Percentiles rank a stretch among this genome's conserved stretches.
Conservation (phyloP, 2,797 vertebrate species). For the Hyperoplus immaculatus region DNA sequence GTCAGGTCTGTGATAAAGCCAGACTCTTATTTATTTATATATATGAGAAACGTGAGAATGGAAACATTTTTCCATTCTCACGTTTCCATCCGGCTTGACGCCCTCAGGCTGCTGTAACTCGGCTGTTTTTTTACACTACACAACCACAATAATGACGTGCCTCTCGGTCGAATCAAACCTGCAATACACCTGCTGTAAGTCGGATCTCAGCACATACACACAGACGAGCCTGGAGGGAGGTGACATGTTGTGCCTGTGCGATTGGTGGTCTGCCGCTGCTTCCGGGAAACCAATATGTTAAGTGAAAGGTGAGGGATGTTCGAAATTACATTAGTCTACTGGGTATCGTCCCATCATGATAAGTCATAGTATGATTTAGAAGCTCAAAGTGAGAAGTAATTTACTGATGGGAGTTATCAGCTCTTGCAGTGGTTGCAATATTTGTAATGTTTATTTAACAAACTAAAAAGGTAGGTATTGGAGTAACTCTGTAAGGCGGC, state of each 20-base stretch:
- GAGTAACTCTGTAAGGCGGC: too few relatives aligned
- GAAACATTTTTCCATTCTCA: constrained; percentile 59
- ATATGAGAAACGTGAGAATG: constrained; percentile 17
- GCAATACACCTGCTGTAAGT: constrained; percentile 66
- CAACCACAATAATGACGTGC: constrained; percentile 63
- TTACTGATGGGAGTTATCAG: too few relatives aligned
- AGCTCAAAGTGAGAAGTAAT: background rate
- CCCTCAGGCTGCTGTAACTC: constrained; percentile 70
- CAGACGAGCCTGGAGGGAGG: constrained; percentile 42
- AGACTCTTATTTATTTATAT: constrained; percentile 17
- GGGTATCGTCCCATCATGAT: background rate
- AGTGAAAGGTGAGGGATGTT: constrained; percentile 2
- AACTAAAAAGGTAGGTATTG: too few relatives aligned
- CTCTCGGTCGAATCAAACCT: constrained; percentile 56
- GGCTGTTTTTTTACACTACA: constrained; percentile 40
- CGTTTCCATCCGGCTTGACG: constrained; percentile 41
- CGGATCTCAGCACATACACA: constrained; percentile 41
- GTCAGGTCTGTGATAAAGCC: background rate
- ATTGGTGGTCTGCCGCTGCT: background rate
- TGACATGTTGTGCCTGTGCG: constrained; percentile 10
- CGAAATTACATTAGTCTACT: background rate
- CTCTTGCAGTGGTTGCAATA: too few relatives aligned
- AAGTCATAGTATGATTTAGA: constrained; percentile 1
- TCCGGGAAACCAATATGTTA: constrained; percentile 6
- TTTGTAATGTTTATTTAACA: too few relatives aligned